Percentiles rank a stretch among this genome's conserved stretches.
phyloP scores from a whole-genome alignment of 2,888 invertebrate species.

The Orthosia gothica region DNA sequence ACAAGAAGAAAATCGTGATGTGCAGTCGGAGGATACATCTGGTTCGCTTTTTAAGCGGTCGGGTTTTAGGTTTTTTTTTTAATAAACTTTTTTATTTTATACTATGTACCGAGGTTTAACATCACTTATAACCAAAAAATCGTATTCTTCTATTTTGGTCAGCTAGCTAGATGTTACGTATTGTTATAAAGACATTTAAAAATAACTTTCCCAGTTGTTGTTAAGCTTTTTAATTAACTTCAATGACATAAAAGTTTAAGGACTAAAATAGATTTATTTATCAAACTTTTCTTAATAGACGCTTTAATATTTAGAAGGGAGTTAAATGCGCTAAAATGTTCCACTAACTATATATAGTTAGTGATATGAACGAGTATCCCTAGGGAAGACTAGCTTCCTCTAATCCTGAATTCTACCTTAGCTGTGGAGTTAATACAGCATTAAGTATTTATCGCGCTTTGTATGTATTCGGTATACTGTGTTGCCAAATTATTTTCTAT shows the following conservation, averaged over 20 bases:
- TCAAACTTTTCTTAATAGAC: background rate
- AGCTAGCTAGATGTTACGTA: background rate
- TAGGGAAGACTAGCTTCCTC: constrained; percentile 16
- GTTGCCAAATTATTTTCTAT: background rate
- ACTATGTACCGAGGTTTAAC: background rate
- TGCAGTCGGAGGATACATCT: too few species aligned
- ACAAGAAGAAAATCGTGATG: too few species aligned
- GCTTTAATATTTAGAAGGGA: constrained; percentile 21
- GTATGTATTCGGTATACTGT: background rate
- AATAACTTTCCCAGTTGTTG: background rate
- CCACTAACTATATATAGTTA: constrained; percentile 3
- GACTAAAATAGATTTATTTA: background rate
- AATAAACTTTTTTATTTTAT: too few species aligned
- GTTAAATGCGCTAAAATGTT: constrained; percentile 18
- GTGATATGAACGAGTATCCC: constrained; percentile 7
- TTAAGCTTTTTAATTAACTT: background rate
- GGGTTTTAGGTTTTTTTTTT: too few species aligned
- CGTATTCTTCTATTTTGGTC: background rate
- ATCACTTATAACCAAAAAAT: background rate
- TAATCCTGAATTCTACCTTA: constrained; percentile 2
- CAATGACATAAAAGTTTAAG: background rate
- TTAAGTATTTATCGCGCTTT: constrained; percentile 28
- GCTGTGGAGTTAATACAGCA: constrained; percentile 12
- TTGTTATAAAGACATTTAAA: background rate
- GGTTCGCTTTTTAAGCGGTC: too few species aligned